Evolutionary conservation across 2,797 vertebrate genomes (phyloP).

Genomic region (Sus cebifrons): DNA sequence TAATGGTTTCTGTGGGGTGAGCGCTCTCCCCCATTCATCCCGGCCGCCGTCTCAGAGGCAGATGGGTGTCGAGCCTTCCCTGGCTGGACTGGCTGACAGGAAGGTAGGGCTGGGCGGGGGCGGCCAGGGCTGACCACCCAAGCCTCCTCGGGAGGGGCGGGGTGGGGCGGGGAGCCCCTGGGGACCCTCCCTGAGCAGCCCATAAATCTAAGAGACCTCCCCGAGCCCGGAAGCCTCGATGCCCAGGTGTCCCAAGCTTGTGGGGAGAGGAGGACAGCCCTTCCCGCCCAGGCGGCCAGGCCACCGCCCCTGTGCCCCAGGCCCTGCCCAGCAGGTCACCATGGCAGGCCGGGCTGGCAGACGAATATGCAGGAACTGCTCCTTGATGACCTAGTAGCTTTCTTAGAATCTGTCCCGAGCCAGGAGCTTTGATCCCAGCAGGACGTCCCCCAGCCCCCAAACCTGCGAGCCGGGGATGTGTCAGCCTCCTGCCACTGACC

Average conservation of each 20-base stretch:
- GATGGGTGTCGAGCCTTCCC: slow-evolving; percentile 60
- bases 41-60: slow-evolving; percentile 35
- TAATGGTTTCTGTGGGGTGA: slow-evolving; percentile 74
- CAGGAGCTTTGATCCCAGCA: neutral
- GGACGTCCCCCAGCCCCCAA: neutral
- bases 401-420: neutral
- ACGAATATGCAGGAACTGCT: neutral
- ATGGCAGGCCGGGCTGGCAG: neutral
- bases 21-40: slow-evolving; percentile 43
- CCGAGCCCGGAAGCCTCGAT: slow-evolving; percentile 35
- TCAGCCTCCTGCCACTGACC: neutral
- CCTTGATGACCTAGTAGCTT: neutral
- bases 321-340: neutral
- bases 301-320: neutral
- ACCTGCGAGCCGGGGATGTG: neutral
- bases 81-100: slow-evolving; percentile 23
- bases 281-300: accelerated
- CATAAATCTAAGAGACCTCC: slow-evolving; percentile 70
- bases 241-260: neutral
- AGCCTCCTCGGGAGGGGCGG: slow-evolving; percentile 28
- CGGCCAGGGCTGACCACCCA: neutral
- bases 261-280: neutral
- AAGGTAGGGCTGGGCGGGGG: neutral
- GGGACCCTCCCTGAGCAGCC: neutral
- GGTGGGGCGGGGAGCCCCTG: neutral